Evolutionary conservation across 2,888 invertebrate genomes (phyloP).

Genomic region (Chymomyza fuscimana): DNA sequence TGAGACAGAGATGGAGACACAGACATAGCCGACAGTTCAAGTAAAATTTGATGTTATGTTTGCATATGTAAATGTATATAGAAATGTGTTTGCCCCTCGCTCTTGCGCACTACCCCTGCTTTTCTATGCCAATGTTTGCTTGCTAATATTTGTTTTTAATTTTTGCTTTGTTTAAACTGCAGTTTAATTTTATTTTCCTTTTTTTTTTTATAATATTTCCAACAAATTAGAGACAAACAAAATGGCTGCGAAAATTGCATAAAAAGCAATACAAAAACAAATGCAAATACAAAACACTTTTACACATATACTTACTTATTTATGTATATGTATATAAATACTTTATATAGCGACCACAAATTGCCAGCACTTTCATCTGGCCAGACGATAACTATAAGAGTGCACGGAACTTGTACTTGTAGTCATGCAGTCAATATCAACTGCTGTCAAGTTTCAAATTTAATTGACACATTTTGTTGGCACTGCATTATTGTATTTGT

Average conservation of each 20-base stretch:
- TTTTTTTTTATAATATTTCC: constrained; percentile 56
- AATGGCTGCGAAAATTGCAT: constrained; percentile 1
- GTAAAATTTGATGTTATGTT: constrained; percentile 63
- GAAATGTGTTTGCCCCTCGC: background rate
- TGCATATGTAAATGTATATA: constrained; percentile 69
- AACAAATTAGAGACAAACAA: constrained; percentile 56
- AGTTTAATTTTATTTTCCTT: constrained; percentile 75
- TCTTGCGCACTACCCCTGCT: constrained; percentile 9
- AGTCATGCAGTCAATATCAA: constrained; percentile 29
- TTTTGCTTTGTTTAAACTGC: constrained; percentile 77
- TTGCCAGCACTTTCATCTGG: background rate
- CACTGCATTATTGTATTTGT: constrained; percentile 17
- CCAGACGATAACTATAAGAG: background rate
- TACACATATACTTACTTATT: constrained; percentile 5
- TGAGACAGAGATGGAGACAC: background rate
- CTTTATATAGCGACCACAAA: background rate
- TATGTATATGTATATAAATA: constrained; percentile 17
- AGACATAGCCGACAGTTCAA: constrained; percentile 7
- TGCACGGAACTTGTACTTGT: constrained; percentile 1
- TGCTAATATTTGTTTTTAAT: constrained; percentile 76
- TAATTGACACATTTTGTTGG: constrained; percentile 69
- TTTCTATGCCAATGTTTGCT: constrained; percentile 26
- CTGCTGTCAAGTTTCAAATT: constrained; percentile 68
- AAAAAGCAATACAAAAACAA: constrained; percentile 54
- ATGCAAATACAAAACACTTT: constrained; percentile 14